Evolutionary conservation across 2,113 vertebrate genomes (phyloP), one percentile per base, ranked within the genome.

Genomic region (Ceyx melanurus): DNA sequence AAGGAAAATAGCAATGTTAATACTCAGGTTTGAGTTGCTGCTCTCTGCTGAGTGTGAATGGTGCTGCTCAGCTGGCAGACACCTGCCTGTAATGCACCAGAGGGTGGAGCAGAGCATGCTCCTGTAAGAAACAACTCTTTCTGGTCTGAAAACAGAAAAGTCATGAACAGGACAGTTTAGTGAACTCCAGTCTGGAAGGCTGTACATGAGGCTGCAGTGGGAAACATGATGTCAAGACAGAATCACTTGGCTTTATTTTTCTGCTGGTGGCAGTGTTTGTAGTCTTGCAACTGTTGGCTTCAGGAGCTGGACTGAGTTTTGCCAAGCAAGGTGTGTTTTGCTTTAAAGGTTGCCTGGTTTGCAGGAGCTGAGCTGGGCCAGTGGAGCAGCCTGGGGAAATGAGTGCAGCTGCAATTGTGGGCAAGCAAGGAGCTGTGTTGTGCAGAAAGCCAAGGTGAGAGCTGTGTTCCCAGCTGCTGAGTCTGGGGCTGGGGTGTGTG

Each of bases 1-100:
- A 37, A 89, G 31, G 82, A 82, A 76, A 89, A 64, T 82, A 80
- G 78, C 46, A 89, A 46, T 62, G 89, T 87, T 14, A 70, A 89
- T 92, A 23, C 33, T 42, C 79, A 58, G 11, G 13, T 73, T 76
- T 73, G 81, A 89, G 46, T 70, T 88, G 42, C 60, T 88, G 54
- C 66, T 82, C 25, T 53, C 74, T 89, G 58, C 37, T 77, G 35
- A n/a, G 13, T 9, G 15, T 33, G 51, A 71, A 9, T 53, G 62
- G 17, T 66, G 19, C 42, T 88, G 25, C 58, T 61, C 9, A 9
- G 37, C 50, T 80, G 17, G 56, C 50, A 57, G 31, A 35, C 16
- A 62, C 42, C 20, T 70, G 64, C 33, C 37, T 61, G 31, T 54
- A 7, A 14, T 48, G 33, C 3, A 7, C 26, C 48, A 85, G 45